Evolutionary conservation across 2,888 invertebrate genomes (phyloP), one percentile per base, ranked within the genome.

Genomic region (Aleiodes testaceus): DNA sequence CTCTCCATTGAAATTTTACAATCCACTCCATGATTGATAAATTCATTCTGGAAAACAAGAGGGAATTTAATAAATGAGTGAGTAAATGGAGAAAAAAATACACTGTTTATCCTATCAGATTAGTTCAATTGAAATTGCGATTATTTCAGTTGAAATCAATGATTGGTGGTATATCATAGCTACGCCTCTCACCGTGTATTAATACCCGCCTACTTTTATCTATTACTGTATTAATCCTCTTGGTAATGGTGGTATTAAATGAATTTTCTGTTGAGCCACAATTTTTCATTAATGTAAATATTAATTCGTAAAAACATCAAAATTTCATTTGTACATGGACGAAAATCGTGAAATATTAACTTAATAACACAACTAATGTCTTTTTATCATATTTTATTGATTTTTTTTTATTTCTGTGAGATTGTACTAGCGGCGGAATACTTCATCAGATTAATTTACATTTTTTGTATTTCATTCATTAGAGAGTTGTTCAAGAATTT

Each of bases 21-120:
- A 78, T 80, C 75, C 80, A 77, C 80, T 80, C 81, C 85, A 84
- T 86, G 82, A 78, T 81, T 82, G 78, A 77, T 74, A 74, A 77
- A 78, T 80, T 76, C 71, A 75, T 61, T n/a, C 72, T 75, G 71
- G 1, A 73, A 67, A 18, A 26, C 53, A 1, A 70, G 11, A 66
- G 30, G 22, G 16, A 45, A 36, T 14, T 4, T n/a, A 5, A n/a
- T 7, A 45, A 61, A 59, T 26, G 26, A 26, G 18, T 52, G 11
- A 22, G 9, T 22, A 52, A 18, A 26, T 26, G 5, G 26, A 26
- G 26, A 26, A 26, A 26, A 26, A 26, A 26, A 26, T 5, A 26
- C 3, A 45, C 9, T 14, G 14, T 26, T 20, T 16, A 16, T 9
- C 26, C 55, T 55, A 55, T 55, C 36, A 3, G 30, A 26, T 55